Evolutionary conservation across 2,113 vertebrate species (phyloP).

Genomic region (Butorides virescens): DNA sequence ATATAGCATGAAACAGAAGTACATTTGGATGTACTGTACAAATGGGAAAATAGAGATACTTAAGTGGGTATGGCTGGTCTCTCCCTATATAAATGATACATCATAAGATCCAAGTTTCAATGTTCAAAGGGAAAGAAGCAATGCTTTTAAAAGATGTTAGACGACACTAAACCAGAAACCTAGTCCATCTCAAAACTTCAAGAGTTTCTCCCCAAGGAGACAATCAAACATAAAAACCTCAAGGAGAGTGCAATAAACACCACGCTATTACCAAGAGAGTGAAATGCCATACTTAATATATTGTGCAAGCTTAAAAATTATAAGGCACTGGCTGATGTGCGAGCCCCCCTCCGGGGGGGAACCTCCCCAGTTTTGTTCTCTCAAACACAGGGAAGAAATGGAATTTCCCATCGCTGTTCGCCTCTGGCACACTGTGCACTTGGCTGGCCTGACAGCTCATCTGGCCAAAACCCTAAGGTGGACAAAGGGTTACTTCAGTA

Average conservation of each 20-base stretch:
- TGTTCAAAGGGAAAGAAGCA: background rate
- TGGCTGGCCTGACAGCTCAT: background rate
- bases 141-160: background rate
- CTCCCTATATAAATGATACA: background rate
- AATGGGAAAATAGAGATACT: background rate
- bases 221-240: background rate
- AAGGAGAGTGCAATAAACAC: background rate
- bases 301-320: background rate
- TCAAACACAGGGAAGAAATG: background rate
- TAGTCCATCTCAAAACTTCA: background rate
- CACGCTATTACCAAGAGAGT: background rate
- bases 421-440: background rate
- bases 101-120: background rate
- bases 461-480: background rate
- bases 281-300: background rate
- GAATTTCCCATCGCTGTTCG: background rate
- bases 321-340: background rate
- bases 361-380: background rate
- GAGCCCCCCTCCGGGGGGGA: background rate
- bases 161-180: background rate
- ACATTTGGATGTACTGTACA: background rate
- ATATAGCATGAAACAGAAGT: background rate
- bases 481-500: background rate
- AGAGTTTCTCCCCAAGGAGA: background rate
- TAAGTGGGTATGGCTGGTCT: background rate